These are phyloP conservation scores for Plagiodera versicolora DNA, from an alignment of 2,888 invertebrate species.

Conservation along the genomic window DNA sequence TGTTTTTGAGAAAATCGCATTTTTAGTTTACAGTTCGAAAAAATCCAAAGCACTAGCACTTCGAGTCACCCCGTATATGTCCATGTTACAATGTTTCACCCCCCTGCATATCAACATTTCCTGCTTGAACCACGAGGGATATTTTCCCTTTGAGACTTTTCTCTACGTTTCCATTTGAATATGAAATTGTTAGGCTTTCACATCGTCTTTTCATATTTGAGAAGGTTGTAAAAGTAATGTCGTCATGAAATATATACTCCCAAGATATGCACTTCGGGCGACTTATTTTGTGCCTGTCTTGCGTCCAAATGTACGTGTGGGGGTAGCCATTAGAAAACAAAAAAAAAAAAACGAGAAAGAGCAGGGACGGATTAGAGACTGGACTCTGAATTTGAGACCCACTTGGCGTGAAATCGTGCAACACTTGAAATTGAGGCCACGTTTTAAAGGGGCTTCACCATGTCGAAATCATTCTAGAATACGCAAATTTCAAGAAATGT, in stretches of 20 bases:
- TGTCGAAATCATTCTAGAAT: no score
- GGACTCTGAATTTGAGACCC: no score
- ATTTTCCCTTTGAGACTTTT: not conserved
- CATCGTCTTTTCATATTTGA: conserved; percentile 3
- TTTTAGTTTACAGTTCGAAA: no score
- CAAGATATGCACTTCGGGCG: not conserved
- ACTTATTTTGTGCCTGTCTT: not conserved
- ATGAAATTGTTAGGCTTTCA: conserved; percentile 2
- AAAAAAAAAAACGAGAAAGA: no score
- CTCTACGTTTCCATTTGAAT: not conserved
- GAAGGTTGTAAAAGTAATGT: not conserved
- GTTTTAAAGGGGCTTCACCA: no score
- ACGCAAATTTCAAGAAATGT: no score
- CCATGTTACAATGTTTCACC: not conserved
- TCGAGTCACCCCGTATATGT: no score
- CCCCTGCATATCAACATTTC: not conserved
- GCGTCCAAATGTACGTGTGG: not conserved
- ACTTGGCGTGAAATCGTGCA: no score
- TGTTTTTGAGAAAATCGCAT: no score
- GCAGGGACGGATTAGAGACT: no score
- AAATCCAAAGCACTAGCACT: no score
- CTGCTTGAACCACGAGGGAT: not conserved
- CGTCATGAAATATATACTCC: not conserved
- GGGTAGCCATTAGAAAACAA: not conserved
- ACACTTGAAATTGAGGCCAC: no score